phyloP scores from a whole-genome alignment of 2,113 vertebrate species.

The Cathartes aura region DNA sequence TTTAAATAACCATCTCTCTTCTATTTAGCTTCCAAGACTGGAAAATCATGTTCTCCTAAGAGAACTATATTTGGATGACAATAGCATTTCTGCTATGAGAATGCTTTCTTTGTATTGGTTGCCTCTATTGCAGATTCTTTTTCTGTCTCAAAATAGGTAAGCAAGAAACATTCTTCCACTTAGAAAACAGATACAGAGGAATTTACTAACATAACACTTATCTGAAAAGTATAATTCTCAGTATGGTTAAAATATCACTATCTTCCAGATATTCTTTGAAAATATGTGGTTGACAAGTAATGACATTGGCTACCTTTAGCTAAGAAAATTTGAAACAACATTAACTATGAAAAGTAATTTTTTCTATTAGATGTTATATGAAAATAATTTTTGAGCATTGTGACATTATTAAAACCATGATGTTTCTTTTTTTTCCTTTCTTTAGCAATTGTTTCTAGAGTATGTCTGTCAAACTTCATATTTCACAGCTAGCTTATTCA shows the following conservation, averaged over 20 bases:
- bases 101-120: slow-evolving; percentile 85
- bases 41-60: slow-evolving; percentile 91
- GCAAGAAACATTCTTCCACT: neutral
- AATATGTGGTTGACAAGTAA: neutral
- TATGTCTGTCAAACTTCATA: slow-evolving; percentile 26
- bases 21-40: slow-evolving; percentile 81
- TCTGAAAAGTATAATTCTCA: neutral
- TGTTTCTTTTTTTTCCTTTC: neutral
- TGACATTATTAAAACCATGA: neutral
- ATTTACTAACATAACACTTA: neutral
- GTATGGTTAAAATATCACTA: neutral
- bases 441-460: neutral
- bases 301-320: neutral
- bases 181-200: neutral
- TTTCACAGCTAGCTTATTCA: slow-evolving; percentile 34
- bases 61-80: slow-evolving; percentile 89
- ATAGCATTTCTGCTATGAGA: slow-evolving; percentile 83
- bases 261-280: neutral
- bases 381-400: neutral
- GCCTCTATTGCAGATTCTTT: slow-evolving; percentile 84
- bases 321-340: neutral
- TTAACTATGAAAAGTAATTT: neutral
- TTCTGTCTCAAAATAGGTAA: slow-evolving; percentile 88
- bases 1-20: slow-evolving; percentile 20
- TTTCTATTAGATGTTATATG: neutral